Percentiles rank a stretch among this genome's conserved stretches.
These are phyloP conservation scores for Atrichornis clamosus DNA, from an alignment of 2,113 vertebrate genomes.

Conservation along the genomic window DNA sequence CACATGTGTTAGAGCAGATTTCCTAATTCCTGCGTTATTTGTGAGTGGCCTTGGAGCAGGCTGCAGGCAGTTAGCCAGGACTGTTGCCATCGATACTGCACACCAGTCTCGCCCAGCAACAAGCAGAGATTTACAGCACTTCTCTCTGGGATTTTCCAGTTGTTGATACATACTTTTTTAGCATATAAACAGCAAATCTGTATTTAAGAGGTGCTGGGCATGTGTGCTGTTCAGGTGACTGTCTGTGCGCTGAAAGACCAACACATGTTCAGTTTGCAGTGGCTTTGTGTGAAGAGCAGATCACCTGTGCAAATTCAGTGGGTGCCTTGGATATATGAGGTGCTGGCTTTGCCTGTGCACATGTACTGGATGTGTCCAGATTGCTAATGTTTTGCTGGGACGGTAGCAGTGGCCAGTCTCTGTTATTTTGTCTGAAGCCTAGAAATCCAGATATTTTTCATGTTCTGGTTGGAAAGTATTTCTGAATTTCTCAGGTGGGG, in stretches of 20 bases:
- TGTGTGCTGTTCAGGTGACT: neutral
- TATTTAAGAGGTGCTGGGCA: neutral
- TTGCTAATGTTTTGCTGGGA: neutral
- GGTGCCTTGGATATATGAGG: neutral
- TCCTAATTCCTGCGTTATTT: neutral
- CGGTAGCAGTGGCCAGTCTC: neutral
- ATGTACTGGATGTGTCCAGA: fast-evolving
- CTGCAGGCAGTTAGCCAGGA: neutral
- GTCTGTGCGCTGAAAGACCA: neutral
- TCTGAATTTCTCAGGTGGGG: neutral
- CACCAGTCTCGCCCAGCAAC: neutral
- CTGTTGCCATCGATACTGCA: neutral
- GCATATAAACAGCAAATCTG: neutral
- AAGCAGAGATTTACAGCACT: neutral
- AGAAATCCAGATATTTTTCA: neutral
- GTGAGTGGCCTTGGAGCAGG: neutral
- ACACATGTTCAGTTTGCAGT: fast-evolving
- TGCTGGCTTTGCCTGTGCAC: neutral
- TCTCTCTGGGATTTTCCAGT: neutral
- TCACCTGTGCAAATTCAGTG: neutral
- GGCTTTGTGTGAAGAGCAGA: neutral
- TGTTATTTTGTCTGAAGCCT: neutral
- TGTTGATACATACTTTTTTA: neutral
- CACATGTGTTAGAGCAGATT: neutral
- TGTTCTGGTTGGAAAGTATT: neutral